Base-by-base conservation (phyloP, 2,888 invertebrate species). In the Chloroclystis v-ata region DNA sequence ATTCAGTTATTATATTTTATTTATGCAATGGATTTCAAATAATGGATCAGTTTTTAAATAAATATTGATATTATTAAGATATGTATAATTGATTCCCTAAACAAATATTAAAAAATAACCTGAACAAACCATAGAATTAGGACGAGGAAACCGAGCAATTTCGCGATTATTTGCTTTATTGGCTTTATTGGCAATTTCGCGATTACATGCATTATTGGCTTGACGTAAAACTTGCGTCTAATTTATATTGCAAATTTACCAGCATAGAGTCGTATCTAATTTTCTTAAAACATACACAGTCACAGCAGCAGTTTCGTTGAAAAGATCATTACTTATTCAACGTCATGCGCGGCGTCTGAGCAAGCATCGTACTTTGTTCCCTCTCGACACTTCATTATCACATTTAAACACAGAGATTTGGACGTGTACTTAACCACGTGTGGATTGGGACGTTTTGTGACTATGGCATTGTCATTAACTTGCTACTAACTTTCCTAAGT, bases 291-390 rank as follows among this genome's bases (percentile, higher is more conserved):
- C 63, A 65, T 58, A 56, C 52, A n/a, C 56, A 5, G 20, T n/a
- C 58, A 47, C 59, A 59, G 57, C 50, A 55, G 46, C 54, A 59
- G 57, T 63, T 68, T 65, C 52, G 49, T 58, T 65, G 65, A 61
- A 65, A 65, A 68, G 60, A 68, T 72, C 71, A 75, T 80, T 75
- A 77, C 64, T 75, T 80, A 81, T 81, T 79, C 78, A 75, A 54
- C 61, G 69, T 70, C 79, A 78, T 77, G 77, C 74, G 59, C 74
- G 66, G 59, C 60, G 63, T 72, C 69, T 69, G 61, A 66, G 63
- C 57, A 61, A 63, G 61, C 60, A 55, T 51, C 53, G 49, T 56
- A 64, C 60, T 60, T 52, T 63, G 67, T 59, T 65, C 66, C 64
- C 60, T 68, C 56, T 62, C 43, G 60, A 66, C 72, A 73, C 75